Conservation (phyloP, 1,140 invertebrate species). For the Littorina saxatilis region DNA sequence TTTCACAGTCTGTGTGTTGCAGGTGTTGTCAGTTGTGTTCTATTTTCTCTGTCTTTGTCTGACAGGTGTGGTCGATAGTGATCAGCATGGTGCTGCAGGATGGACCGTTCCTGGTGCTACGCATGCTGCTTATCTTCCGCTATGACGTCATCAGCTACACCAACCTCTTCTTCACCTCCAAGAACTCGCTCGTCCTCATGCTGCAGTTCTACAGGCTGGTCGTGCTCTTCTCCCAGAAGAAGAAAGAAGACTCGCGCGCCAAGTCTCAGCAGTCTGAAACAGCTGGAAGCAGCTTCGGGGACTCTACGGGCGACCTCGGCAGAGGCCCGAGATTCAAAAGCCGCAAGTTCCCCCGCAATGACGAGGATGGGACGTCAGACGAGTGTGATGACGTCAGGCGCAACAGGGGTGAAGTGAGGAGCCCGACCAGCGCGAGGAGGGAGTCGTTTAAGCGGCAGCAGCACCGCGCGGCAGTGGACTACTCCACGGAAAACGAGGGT, state of each 20-base stretch:
- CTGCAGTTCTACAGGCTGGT: constrained; percentile 73
- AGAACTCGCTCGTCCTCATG: constrained; percentile 89
- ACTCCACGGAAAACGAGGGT: background rate
- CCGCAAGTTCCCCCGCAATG: background rate
- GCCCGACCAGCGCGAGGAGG: background rate
- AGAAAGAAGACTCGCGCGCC: background rate
- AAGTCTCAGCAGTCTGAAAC: background rate
- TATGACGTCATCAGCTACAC: constrained; percentile 92
- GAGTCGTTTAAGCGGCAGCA: constrained; percentile 17
- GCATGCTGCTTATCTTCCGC: constrained; percentile 87
- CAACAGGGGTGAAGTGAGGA: background rate
- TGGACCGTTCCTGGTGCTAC: constrained; percentile 89
- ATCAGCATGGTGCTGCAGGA: constrained; percentile 79
- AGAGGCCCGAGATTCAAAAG: background rate
- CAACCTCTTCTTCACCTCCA: constrained; percentile 93
- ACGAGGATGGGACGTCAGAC: constrained; percentile 3
- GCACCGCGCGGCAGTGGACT: background rate
- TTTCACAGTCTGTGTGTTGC: constrained; percentile 20
- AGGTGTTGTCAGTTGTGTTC: too few species aligned
- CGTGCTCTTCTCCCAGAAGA: constrained; percentile 50
- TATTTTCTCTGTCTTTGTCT: constrained; percentile 78
- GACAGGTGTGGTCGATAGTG: constrained; percentile 82
- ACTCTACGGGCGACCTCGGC: background rate
- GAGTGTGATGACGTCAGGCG: background rate
- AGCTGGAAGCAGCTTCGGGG: too few species aligned